Evolutionary conservation across 2,888 invertebrate genomes (phyloP), one percentile per base, ranked within the genome.

Genomic region (Prenolepis imparis): DNA sequence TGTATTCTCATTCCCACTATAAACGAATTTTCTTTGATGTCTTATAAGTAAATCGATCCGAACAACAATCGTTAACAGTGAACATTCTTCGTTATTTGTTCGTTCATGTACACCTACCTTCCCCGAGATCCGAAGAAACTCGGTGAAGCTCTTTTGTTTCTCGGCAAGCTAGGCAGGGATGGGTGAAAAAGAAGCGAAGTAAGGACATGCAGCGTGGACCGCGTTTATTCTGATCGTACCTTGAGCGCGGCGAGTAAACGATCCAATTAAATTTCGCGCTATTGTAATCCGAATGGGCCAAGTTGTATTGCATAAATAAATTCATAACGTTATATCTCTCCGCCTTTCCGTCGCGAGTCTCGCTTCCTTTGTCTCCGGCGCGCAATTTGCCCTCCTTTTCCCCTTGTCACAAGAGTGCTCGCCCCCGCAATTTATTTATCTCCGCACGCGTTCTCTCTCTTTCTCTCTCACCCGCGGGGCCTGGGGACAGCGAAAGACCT

Each of bases 261-360:
- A 90, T 88, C 91, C 91, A 91, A 91, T 91, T 91, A 91, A 91
- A 91, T 91, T 91, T 89, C 88, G 87, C 89, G 85, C 88, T 86
- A 89, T 91, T 91, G 91, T 91, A 89, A 89, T 90, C 87, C 90
- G 90, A 91, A 91, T 89, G 89, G 89, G 89, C 84, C 87, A 87
- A 92, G 88, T 88, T 90, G 87, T 87, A 90, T 91, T 88, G 89
- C 89, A 91, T 91, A 91, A 91, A 92, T 91, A 91, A 91, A 92
- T 92, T 91, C 91, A 91, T 90, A 90, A 89, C 85, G 85, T 86
- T 87, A 83, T 86, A 89, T 87, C 90, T 72, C 72, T 84, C 77
- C 82, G 86, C 77, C 84, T 87, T 86, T 85, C 89, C 87, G 87
- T 57, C 70, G 82, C 55, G 86, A 85, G 82, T 85, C 83, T 84